phyloP scores from a whole-genome alignment of 1,140 invertebrate species.

The Trichoplusia ni region DNA sequence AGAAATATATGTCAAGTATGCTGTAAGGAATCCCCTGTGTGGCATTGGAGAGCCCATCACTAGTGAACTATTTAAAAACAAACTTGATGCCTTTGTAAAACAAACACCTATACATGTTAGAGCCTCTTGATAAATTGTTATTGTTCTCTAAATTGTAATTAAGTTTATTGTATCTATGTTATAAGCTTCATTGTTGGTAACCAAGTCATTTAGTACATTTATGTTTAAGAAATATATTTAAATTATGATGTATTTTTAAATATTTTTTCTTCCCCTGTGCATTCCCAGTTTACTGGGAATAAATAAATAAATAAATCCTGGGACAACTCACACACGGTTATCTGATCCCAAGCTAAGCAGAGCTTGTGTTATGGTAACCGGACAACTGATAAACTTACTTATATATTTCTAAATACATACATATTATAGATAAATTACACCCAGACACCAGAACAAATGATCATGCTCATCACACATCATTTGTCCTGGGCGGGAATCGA shows the following conservation, averaged over 20 bases:
- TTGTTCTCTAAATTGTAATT: neutral
- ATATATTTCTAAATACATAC: no score
- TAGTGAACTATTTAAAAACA: constrained; percentile 95
- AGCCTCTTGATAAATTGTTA: constrained; percentile 72
- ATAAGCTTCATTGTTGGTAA: neutral
- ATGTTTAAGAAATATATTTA: neutral
- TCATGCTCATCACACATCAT: no score
- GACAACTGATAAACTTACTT: no score
- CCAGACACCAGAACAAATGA: no score
- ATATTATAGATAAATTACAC: no score
- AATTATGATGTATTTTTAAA: neutral
- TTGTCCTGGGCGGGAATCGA: no score
- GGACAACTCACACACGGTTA: no score
- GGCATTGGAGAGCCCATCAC: constrained; percentile 91
- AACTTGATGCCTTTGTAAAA: constrained; percentile 94
- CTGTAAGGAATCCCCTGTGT: constrained; percentile 96
- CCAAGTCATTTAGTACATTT: neutral
- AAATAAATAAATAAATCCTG: no score
- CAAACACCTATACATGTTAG: constrained; percentile 87
- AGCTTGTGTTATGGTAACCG: no score
- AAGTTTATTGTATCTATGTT: neutral
- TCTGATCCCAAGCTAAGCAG: no score
- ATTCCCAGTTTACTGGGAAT: no score
- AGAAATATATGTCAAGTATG: constrained; percentile 97
- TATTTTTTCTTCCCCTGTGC: no score